A percentile compares a stretch with the other conserved stretches of the same genome.
These are phyloP conservation scores for Peromyscus maniculatus DNA, from an alignment of 2,113 vertebrate genomes.

Conservation along the genomic window DNA sequence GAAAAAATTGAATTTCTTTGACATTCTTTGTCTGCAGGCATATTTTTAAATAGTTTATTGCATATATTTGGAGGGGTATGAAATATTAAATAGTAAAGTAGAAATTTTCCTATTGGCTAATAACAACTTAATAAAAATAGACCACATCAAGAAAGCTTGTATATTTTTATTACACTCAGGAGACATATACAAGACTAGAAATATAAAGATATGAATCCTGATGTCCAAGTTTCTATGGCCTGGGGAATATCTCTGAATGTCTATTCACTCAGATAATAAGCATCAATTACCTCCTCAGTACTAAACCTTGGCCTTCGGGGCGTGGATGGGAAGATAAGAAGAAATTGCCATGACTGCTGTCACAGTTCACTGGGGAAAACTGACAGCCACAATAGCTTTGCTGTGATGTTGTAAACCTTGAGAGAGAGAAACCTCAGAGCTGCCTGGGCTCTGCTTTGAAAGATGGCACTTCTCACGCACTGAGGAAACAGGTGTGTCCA, in stretches of 20 bases:
- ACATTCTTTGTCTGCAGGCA: not conserved
- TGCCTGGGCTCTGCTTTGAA: not conserved
- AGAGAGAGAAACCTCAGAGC: not conserved
- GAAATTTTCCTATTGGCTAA: not conserved
- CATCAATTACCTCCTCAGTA: not conserved
- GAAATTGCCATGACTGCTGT: not conserved
- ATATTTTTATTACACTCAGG: not conserved
- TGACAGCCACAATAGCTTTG: not conserved
- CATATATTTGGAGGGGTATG: not conserved
- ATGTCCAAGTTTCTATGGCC: not conserved
- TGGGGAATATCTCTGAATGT: not conserved
- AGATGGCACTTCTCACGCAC: not conserved
- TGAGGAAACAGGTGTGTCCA: not conserved
- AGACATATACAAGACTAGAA: not conserved
- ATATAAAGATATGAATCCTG: not conserved
- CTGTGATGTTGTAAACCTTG: not conserved
- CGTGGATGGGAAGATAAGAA: not conserved
- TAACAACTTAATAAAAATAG: conserved; percentile 16
- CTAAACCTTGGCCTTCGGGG: not conserved
- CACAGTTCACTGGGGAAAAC: not conserved
- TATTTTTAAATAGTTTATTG: conserved; percentile 37
- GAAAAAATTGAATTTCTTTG: conserved; percentile 21
- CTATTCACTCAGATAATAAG: not conserved
- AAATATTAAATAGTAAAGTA: conserved; percentile 42
- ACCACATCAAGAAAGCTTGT: not conserved